phyloP scores from a whole-genome alignment of 2,888 invertebrate genomes.

The Linnaemya tessellans region DNA sequence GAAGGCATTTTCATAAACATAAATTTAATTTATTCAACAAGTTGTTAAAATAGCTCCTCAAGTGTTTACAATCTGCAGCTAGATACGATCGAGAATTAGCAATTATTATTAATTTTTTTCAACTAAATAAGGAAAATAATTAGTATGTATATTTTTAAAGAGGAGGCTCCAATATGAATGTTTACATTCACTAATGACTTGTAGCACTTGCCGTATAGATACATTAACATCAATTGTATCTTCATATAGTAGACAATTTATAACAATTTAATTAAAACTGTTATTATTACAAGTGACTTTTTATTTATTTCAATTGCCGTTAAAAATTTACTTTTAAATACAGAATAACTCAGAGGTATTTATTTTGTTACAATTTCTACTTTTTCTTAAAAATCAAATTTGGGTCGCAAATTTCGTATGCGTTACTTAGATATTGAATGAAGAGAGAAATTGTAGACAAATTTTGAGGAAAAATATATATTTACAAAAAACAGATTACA shows the following conservation, averaged over 20 bases:
- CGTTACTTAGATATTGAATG: not conserved
- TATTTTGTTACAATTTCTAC: not conserved
- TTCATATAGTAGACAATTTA: constrained; percentile 10
- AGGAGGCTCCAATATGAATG: not conserved
- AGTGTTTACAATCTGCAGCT: constrained; percentile 26
- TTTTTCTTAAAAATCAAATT: not conserved
- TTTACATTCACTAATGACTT: constrained; percentile 25
- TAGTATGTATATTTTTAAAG: not conserved
- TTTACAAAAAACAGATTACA: not conserved
- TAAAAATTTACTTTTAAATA: not conserved
- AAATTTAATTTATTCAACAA: constrained; percentile 13
- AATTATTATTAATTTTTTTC: constrained; percentile 11
- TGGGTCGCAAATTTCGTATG: not conserved
- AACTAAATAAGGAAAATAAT: constrained; percentile 42
- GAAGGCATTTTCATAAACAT: constrained; percentile 10
- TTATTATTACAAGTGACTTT: not conserved
- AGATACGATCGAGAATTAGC: not conserved
- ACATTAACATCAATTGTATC: not conserved
- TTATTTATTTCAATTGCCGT: not conserved
- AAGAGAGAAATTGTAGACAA: not conserved
- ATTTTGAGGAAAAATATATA: not conserved
- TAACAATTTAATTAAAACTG: not conserved
- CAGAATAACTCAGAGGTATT: not conserved
- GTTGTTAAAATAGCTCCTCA: constrained; percentile 32
- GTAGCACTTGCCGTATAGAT: constrained; percentile 16